Evolutionary conservation across 2,888 invertebrate species (phyloP).

Genomic region (Drosophila parthenogenetica): DNA sequence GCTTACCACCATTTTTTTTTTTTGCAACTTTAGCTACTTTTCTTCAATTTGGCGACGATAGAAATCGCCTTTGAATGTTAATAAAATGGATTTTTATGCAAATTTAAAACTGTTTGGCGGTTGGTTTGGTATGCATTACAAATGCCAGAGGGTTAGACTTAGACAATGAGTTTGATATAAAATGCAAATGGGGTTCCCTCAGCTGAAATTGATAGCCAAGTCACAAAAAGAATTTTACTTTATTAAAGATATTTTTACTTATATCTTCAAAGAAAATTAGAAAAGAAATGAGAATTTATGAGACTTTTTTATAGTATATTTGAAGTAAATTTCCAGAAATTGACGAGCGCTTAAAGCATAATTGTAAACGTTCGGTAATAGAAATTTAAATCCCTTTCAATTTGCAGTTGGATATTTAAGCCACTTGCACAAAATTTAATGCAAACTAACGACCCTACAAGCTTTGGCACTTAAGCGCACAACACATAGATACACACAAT

Average conservation of each 20-base stretch:
- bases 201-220: conserved; percentile 52
- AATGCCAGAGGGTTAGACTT: conserved; percentile 57
- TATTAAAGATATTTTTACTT: background rate
- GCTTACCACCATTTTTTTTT: conserved; percentile 28
- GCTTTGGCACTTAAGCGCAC: conserved; percentile 53
- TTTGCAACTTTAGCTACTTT: conserved; percentile 58
- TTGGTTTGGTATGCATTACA: conserved; percentile 70
- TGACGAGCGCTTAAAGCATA: background rate
- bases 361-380: background rate
- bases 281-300: too few relatives aligned
- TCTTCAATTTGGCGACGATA: conserved; percentile 74
- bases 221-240: background rate
- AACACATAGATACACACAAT: conserved; percentile 18
- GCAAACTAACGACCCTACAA: conserved; percentile 44
- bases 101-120: conserved; percentile 76
- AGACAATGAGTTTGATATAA: conserved; percentile 59
- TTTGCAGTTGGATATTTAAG: conserved; percentile 23
- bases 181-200: conserved; percentile 55
- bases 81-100: conserved; percentile 80
- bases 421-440: conserved; percentile 32
- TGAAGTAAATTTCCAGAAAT: background rate
- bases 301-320: too few relatives aligned
- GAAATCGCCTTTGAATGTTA: conserved; percentile 76
- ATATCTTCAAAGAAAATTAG: too few relatives aligned
- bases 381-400: conserved; percentile 17